A percentile compares a stretch with the other conserved stretches of the same genome.
phyloP scores from a whole-genome alignment of 2,888 invertebrate species.

The Epistrophe grossulariae region DNA sequence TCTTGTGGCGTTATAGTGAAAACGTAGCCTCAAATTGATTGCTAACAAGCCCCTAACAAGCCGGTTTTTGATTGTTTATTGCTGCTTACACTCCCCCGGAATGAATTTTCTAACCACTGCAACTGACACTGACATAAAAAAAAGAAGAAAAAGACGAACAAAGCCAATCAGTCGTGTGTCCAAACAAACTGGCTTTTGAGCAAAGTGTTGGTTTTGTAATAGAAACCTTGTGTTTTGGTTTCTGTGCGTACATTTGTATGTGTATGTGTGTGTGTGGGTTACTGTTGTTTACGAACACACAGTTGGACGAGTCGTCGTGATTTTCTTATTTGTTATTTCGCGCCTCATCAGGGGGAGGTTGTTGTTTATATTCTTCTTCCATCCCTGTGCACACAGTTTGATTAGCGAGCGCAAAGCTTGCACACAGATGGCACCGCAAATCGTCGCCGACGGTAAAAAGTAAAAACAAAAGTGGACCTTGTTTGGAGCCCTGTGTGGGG shows the following conservation, averaged over 20 bases:
- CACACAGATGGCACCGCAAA: conserved; percentile 64
- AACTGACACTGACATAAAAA: conserved; percentile 1
- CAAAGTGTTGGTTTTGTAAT: conserved; percentile 50
- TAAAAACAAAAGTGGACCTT: conserved; percentile 42
- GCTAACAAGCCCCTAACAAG: conserved; percentile 74
- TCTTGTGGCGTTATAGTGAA: conserved; percentile 6
- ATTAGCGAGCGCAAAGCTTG: conserved; percentile 70
- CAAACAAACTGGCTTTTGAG: conserved; percentile 69
- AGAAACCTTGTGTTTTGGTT: conserved; percentile 21
- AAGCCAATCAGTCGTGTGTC: conserved; percentile 72
- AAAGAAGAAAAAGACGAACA: conserved; percentile 48
- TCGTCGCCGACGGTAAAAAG: conserved; percentile 58
- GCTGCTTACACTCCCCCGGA: conserved; percentile 45
- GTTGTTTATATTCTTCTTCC: conserved; percentile 66
- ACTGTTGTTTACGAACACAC: conserved; percentile 50
- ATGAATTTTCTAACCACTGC: conserved; percentile 4
- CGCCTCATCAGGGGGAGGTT: conserved; percentile 70
- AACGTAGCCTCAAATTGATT: conserved; percentile 51
- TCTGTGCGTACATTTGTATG: neutral
- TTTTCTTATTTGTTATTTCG: conserved; percentile 69
- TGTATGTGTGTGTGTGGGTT: neutral
- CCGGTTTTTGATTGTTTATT: conserved; percentile 60
- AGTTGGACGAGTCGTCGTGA: conserved; percentile 42
- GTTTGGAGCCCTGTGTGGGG: conserved; percentile 55
- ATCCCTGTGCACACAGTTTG: conserved; percentile 71